Evolutionary conservation across 64 coral and sea anemone genomes (phyloP), one percentile per base, ranked within the genome.

Genomic region (Montipora foliosa): DNA sequence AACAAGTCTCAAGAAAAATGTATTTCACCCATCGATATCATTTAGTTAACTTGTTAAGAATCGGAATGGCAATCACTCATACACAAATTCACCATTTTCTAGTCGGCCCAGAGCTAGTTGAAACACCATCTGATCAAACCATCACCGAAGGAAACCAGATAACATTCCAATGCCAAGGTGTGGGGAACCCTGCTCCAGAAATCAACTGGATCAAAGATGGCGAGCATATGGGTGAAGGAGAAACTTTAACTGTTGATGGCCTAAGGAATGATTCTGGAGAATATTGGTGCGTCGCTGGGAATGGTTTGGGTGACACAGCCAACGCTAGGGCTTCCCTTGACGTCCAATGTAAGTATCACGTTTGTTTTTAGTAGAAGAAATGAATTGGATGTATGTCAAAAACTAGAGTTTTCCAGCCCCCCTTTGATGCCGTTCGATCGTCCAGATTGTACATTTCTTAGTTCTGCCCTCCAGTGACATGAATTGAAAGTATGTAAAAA

Each of bases 171-270:
- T 92, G 91, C 46, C 44, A 24, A 49, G 82, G 81, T 19, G 25
- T 45, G 17, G 82, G 91, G 2, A 78, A 67, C 55, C 91, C 91
- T 16, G 3, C 73, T 10, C 81, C 91, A 21, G 67, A 62, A 7
- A 64, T 76, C 15, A 25, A 44, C 8, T 92, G 91, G 91, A 85
- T 47, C 21, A 49, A 77, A 6, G 60, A 86, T 92, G 81, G 82
- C 13, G 6, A 57, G 55, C 44, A 0, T 83, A 29, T 83, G 60
- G 81, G 5, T 66, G 14, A 47, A 67, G 81, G 81, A 68, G 81
- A 83, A 2, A 83, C 58, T 2, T 37, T 83, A 16, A 83, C 25
- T 12, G 44, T 83, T 83, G 24, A 45, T 47, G 14, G 29, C 11
- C 5, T 14, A 5, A 83, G 58, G 60, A 83, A 64, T 47, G 21